Evolutionary conservation across 2,113 vertebrate species (phyloP).

Genomic region (Nestor notabilis): DNA sequence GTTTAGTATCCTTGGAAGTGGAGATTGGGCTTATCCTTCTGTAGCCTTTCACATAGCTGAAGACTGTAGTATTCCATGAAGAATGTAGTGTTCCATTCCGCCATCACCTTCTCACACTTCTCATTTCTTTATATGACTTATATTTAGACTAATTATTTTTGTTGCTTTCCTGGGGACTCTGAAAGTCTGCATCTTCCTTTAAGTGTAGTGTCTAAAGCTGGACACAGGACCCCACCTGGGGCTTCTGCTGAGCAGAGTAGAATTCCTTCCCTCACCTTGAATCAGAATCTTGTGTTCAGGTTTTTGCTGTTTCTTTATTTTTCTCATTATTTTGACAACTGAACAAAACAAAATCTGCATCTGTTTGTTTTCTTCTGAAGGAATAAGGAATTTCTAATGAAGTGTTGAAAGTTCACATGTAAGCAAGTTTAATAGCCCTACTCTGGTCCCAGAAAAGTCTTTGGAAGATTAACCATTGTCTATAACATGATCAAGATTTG

Average conservation of each 20-base stretch:
- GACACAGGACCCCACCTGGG: neutral
- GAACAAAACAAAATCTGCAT: neutral
- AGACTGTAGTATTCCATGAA: too few species aligned
- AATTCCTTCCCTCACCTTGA: neutral
- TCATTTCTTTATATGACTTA: neutral
- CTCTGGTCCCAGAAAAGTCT: neutral
- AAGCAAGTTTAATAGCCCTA: neutral
- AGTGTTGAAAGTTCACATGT: neutral
- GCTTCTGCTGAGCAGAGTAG: neutral
- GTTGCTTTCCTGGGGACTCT: neutral
- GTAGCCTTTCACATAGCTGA: neutral
- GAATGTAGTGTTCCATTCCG: neutral
- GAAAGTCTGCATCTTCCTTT: neutral
- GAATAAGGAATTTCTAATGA: neutral
- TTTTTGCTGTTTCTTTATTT: neutral
- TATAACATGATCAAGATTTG: neutral
- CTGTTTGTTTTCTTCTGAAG: neutral
- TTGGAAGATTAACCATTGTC: neutral
- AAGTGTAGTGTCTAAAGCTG: neutral
- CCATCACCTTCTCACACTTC: neutral
- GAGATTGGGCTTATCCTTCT: neutral
- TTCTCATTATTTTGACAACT: slow-evolving; percentile 1
- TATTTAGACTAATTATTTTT: neutral
- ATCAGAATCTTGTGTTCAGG: neutral
- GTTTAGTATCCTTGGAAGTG: neutral